phyloP scores from a whole-genome alignment of 2,113 vertebrate genomes.

The Oreochromis aureus region DNA sequence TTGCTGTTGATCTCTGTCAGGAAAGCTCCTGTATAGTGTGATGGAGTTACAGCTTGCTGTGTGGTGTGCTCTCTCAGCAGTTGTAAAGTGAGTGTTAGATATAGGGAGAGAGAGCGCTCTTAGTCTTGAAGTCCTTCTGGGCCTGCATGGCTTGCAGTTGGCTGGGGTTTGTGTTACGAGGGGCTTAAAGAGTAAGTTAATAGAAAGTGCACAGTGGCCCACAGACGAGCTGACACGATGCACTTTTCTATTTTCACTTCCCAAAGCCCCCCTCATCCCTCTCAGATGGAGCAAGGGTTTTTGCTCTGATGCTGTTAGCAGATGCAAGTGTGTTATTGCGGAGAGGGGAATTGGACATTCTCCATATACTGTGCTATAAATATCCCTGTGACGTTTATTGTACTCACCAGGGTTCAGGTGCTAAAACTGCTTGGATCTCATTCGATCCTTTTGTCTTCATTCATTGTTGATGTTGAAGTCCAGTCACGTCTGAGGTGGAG shows the following conservation, averaged over 20 bases:
- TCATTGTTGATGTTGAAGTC: constrained; percentile 22
- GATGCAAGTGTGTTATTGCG: constrained; percentile 86
- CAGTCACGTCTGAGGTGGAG: not conserved
- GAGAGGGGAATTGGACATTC: constrained; percentile 88
- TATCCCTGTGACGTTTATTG: constrained; percentile 92
- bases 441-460: constrained; percentile 57
- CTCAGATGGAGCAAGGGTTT: constrained; percentile 25
- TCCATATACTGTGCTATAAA: constrained; percentile 92
- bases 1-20: not conserved
- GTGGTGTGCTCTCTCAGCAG: not conserved
- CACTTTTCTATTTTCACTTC: constrained; percentile 77
- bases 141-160: constrained; percentile 6
- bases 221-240: constrained; percentile 52
- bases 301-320: constrained; percentile 85
- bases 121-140: not conserved
- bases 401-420: constrained; percentile 90
- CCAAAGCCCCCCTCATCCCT: constrained; percentile 45
- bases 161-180: constrained; percentile 32
- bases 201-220: constrained; percentile 53
- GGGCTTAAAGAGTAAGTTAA: constrained; percentile 63
- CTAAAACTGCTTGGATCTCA: constrained; percentile 85
- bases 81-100: constrained; percentile 36
- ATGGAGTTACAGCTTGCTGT: not conserved
- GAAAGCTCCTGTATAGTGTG: not conserved
- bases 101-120: not conserved